Base-by-base conservation (phyloP, 2,113 vertebrate species). In the Thryonomys swinderianus region DNA sequence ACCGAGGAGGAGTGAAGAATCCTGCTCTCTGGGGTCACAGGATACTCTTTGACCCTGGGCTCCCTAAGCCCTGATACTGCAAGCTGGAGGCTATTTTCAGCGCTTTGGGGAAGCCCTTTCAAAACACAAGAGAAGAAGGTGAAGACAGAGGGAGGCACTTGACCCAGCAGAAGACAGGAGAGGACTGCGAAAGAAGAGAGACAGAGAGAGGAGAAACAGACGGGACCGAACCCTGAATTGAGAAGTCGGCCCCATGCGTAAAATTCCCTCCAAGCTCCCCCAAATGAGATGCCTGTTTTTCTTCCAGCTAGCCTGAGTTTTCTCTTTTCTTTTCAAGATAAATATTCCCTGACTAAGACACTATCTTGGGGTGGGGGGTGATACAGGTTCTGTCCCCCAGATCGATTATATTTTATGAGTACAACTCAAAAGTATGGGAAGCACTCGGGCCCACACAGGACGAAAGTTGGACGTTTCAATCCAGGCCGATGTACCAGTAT, bases 231-330 rank as follows among this genome's bases (percentile, higher is more conserved):
- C 3, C 32, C 27, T 12, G 17, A 55, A n/a, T 23, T 11, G 21
- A 10, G 0, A 25, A 69, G 57, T 40, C n/a, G 4, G 7, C 0
- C 0, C 17, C 40, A 12, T 4, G 45, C 3, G 42, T 59, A 45
- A 57, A 83, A 57, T 66, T 42, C 78, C 23, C 73, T 0, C 27
- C 27, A 2, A 5, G 14, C 37, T 40, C 16, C 25, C 30, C 13
- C 16, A 17, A 20, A 4, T 40, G 67, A 17, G 1, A 17, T 2
- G 21, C 34, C 6, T 64, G 1, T 14, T 61, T 8, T 82, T 37
- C 51, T 81, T 85, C 37, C 11, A n/a, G 83, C 55, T 48, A 66
- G 66, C 83, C 20, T 5, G n/a, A 94, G 27, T 17, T 62, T 45
- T 7, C 42, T 30, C 37, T 51, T 48, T 55, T 40, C 64, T 82